These are phyloP conservation scores for Pelodytes ibericus DNA, from an alignment of 2,797 vertebrate species.

Conservation along the genomic window DNA sequence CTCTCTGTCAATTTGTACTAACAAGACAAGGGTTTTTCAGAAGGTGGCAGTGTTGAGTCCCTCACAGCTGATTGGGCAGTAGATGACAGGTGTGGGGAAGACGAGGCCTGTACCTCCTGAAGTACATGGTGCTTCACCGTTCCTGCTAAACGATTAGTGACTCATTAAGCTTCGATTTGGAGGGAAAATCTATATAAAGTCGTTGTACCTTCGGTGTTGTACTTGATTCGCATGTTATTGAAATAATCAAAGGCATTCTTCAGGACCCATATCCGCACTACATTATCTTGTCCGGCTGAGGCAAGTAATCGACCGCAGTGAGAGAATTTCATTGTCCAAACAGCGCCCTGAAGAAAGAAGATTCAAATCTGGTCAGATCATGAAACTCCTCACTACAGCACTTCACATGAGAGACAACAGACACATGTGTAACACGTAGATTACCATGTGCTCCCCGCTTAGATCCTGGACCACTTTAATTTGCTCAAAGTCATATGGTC, in stretches of 20 bases:
- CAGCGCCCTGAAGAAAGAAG: slow-evolving; percentile 81
- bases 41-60: no score
- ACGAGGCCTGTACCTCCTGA: no score
- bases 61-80: no score
- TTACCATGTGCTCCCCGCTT: slow-evolving; percentile 96
- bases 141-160: no score
- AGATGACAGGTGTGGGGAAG: no score
- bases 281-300: slow-evolving; percentile 93
- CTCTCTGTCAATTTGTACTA: no score
- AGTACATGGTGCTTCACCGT: no score
- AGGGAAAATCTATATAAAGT: no score
- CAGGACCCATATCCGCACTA: slow-evolving; percentile 97
- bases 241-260: slow-evolving; percentile 98
- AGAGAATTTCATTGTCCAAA: slow-evolving; percentile 99
- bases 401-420: not conserved
- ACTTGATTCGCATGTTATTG: slow-evolving; percentile 98
- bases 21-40: no score
- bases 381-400: no score
- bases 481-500: slow-evolving; percentile 98
- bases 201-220: slow-evolving; percentile 91
- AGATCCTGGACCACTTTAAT: slow-evolving; percentile 97
- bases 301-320: slow-evolving; percentile 95
- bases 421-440: slow-evolving; percentile 26
- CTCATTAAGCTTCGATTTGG: no score
- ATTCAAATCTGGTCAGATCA: not conserved